Percentiles rank a stretch among this genome's conserved stretches.
phyloP scores from a whole-genome alignment of 2,888 invertebrate genomes.

The Phaedon cochleariae region DNA sequence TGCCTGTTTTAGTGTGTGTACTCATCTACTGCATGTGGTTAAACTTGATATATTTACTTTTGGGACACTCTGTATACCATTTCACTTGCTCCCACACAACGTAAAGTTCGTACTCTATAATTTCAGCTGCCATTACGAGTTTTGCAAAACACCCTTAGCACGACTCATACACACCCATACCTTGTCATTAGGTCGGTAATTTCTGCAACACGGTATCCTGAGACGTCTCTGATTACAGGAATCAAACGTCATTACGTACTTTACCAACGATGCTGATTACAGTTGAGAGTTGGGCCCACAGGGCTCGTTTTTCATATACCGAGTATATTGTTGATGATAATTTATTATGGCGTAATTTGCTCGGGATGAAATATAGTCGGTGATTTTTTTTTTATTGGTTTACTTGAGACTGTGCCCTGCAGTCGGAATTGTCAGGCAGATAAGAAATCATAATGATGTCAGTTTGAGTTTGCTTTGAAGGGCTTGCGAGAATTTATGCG shows the following conservation, averaged over 20 bases:
- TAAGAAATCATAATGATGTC: not conserved
- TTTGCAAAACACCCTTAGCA: not conserved
- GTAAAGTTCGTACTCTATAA: not conserved
- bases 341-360: slow-evolving; percentile 27
- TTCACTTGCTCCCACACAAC: not conserved
- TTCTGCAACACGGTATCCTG: slow-evolving; percentile 34
- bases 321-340: slow-evolving; percentile 27
- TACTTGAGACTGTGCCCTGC: not conserved
- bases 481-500: not conserved
- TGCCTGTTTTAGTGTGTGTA: too few relatives aligned
- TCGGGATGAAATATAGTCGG: slow-evolving; percentile 15
- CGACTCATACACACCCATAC: slow-evolving; percentile 4
- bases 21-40: too few relatives aligned
- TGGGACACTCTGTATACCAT: too few relatives aligned
- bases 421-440: not conserved
- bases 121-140: not conserved
- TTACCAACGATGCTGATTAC: slow-evolving; percentile 25
- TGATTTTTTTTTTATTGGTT: not conserved
- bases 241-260: slow-evolving; percentile 40
- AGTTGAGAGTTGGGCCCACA: too few relatives aligned
- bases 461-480: not conserved
- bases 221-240: slow-evolving; percentile 38
- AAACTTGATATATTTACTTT: too few relatives aligned
- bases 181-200: slow-evolving; percentile 40
- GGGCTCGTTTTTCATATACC: too few relatives aligned